Base-by-base conservation (phyloP, 2,888 invertebrate species). In the Lasioglossum pauxillum region DNA sequence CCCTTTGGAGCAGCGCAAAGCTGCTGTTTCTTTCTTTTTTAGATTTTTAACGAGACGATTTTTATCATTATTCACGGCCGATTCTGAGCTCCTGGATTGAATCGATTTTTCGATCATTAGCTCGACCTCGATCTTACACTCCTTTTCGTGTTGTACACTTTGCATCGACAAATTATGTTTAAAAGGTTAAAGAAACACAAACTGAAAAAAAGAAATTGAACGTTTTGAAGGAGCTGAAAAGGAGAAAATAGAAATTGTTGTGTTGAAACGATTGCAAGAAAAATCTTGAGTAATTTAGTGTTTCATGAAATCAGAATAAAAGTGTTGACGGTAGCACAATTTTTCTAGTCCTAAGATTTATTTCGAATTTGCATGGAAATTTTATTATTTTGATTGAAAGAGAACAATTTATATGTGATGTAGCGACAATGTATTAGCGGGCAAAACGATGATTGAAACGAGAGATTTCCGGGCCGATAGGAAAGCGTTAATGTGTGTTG, bases 21-120 rank as follows among this genome's bases (percentile, higher is more conserved):
- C 53, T 57, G 72, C 79, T 73, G 31, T 53, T 53, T 67, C 53
- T 35, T 5, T 31, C 19, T 64, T 64, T 53, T 53, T 46, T 71
- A 10, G 23, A 53, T 53, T 53, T 49, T 10, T 31, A 19, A 5
- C 69, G 2, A 35, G 27, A 7, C 27, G 10, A 74, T 49, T n/a
- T 67, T 14, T 31, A 46, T 16, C 64, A 64, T 64, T 64, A 31
- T 31, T 27, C 64, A 7, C 7, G 31, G 31, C 64, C 64, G 60
- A 27, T 27, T 27, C 5, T 5, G 31, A 31, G 7, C 7, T 31
- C 16, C 23, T 35, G 67, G 23, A 8, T 23, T 35, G 23, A 64
- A 31, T 16, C 64, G 27, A 64, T n/a, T 16, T 64, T 64, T 31
- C 64, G 64, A 64, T 31, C 60, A 31, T 31, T 64, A 64, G 60